Evolutionary conservation across 1,140 invertebrate species (phyloP).

Genomic region (Achatina immaculata): DNA sequence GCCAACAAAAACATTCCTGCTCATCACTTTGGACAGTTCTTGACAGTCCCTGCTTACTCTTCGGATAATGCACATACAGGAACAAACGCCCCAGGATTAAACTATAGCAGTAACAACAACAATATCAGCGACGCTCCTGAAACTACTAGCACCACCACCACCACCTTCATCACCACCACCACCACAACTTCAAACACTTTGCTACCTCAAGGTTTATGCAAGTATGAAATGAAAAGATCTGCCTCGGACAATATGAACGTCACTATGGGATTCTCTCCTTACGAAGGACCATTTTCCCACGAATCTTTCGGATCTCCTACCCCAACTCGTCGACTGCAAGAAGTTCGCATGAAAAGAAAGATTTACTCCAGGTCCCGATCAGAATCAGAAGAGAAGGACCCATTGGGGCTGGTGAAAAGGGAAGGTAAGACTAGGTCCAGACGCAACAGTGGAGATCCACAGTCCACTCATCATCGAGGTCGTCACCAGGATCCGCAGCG

Average conservation of each 20-base stretch:
- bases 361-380: slow-evolving; percentile 7
- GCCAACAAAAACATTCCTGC: not conserved
- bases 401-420: not conserved
- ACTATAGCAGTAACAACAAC: slow-evolving; percentile 14
- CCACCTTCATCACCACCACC: not conserved
- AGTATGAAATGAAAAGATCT: slow-evolving; percentile 12
- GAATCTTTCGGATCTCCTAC: not conserved
- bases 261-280: not conserved
- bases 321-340: not conserved
- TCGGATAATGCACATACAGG: not conserved
- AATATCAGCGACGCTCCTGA: not conserved
- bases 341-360: not conserved
- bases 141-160: not conserved
- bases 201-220: not conserved
- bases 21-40: slow-evolving; percentile 20
- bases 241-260: slow-evolving; percentile 3
- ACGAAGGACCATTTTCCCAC: not conserved
- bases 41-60: not conserved
- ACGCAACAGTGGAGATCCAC: slow-evolving; percentile 27
- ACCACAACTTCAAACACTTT: not conserved
- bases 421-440: not conserved
- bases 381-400: slow-evolving; percentile 23
- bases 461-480: not conserved
- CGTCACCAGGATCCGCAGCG: not conserved
- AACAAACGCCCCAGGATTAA: not conserved